Evolutionary conservation across 2,888 invertebrate species (phyloP), one percentile per base, ranked within the genome.

Genomic region (Rutpela maculata): DNA sequence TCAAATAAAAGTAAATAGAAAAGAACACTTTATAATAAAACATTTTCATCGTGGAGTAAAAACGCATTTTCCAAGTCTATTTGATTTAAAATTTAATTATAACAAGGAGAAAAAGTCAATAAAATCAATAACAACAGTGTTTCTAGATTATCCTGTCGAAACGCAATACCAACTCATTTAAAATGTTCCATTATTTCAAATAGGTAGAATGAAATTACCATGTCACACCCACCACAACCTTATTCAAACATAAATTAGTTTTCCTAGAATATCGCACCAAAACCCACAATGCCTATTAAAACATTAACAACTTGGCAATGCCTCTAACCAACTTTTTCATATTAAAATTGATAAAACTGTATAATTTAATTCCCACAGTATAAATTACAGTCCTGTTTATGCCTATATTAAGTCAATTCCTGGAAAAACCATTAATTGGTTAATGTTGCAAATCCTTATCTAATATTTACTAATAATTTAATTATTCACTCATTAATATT

Each of bases 381-480:
- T 50, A 50, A 50, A 50, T 50, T 35, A 50, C n/a, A n/a, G 5
- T 50, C 1, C n/a, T n/a, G 50, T 15, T 50, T 50, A 50, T n/a
- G 50, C 50, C 43, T 43, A 4, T 50, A 15, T 50, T n/a, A 50
- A 50, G n/a, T 50, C 0, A 50, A 50, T 50, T 50, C 50, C 6
- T 6, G 6, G 50, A 50, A 50, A 50, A n/a, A n/a, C 50, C 6
- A n/a, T 50, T 50, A 50, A 50, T 50, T 50, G 50, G n/a, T 50
- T 50, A 50, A 50, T n/a, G n/a, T 50, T 50, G n/a, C 12, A 43
- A 43, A 43, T 43, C 43, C 43, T 43, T 43, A 43, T 43, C 15
- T n/a, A 50, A 50, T n/a, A 50, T 50, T n/a, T 50, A 50, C n/a
- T 50, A 50, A 50, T 57, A 74, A 22, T 60, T 17, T 22, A 17